Evolutionary conservation across 2,797 vertebrate genomes (phyloP), one percentile per base, ranked within the genome.

Genomic region (Acrossocheilus wenchowensis): DNA sequence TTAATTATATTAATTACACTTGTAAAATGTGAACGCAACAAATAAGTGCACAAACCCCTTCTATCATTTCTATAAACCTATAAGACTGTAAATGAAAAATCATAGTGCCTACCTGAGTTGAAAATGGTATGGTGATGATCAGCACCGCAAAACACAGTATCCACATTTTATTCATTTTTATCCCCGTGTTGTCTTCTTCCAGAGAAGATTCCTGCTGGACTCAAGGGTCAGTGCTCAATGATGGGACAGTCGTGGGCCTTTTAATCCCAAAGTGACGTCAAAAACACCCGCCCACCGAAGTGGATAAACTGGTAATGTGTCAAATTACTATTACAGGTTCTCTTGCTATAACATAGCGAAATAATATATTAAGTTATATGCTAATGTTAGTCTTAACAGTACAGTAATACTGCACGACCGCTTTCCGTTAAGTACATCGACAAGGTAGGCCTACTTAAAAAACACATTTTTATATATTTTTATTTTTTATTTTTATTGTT

Each of bases 101-200:
- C 4, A 57, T 1, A 36, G 41, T 26, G 6, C 84, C 15, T 73
- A 86, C 84, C 78, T 86, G 69, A 52, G 34, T 14, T 81, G 78
- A 66, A 74, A 81, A 86, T 6, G 78, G 57, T 64, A 81, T 21
- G 71, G 78, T 81, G 43, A 81, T 81, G 21, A 86, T 12, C 30
- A 86, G 23, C 78, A 81, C 41, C 2, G 19, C 54, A 66, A 86
- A 50, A 12, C 41, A 74, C 41, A 81, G 48, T 0, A 64, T 48
- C 52, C 39, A 81, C 6, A 66, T 9, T 50, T 0, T 66, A 50
- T 74, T 86, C 84, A 86, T 86, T 66, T 57, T 81, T 36, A 14
- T 8, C 3, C 21, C 43, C 50, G 12, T n/a, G n/a, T 50, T 62
- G 54, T 64, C 23, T 50, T 74, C 52, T 6, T 62, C 68, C 21